phyloP scores from a whole-genome alignment of 2,113 vertebrate genomes.

The Noctilio leporinus region DNA sequence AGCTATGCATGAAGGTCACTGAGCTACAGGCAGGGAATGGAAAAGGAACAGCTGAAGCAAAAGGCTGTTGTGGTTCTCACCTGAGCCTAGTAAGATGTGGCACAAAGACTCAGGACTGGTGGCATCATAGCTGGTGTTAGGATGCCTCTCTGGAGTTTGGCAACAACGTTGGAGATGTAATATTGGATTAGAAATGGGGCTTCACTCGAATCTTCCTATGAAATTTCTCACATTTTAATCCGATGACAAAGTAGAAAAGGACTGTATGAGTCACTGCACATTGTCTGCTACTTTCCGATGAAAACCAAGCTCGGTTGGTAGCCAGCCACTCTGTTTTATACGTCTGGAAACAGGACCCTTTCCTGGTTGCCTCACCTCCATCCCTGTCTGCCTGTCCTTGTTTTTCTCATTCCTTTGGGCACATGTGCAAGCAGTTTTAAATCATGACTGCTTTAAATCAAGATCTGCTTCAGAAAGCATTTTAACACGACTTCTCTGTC shows the following conservation, averaged over 20 bases:
- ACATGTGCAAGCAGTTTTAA: not conserved
- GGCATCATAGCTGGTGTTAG: not conserved
- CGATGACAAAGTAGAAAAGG: conserved; percentile 15
- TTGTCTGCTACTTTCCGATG: conserved; percentile 19
- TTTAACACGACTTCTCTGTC: not conserved
- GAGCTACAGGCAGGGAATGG: not conserved
- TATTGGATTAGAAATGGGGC: not conserved
- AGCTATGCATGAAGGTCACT: not conserved
- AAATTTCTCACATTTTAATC: conserved; percentile 41
- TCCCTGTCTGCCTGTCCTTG: not conserved
- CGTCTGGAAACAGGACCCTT: not conserved
- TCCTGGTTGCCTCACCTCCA: not conserved
- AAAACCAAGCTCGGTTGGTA: not conserved
- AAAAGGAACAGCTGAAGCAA: not conserved
- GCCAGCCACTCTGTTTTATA: not conserved
- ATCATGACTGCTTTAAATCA: too few relatives aligned
- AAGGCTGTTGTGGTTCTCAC: not conserved
- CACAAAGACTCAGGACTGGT: not conserved
- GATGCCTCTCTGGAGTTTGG: not conserved
- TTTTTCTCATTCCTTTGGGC: not conserved
- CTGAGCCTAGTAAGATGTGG: not conserved
- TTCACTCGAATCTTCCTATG: conserved; percentile 4
- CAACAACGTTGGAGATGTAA: not conserved
- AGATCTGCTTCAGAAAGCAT: not conserved
- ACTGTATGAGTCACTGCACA: not conserved